These are phyloP conservation scores for Bimastos eiseni DNA, from an alignment of 2,888 invertebrate species.

Conservation along the genomic window DNA sequence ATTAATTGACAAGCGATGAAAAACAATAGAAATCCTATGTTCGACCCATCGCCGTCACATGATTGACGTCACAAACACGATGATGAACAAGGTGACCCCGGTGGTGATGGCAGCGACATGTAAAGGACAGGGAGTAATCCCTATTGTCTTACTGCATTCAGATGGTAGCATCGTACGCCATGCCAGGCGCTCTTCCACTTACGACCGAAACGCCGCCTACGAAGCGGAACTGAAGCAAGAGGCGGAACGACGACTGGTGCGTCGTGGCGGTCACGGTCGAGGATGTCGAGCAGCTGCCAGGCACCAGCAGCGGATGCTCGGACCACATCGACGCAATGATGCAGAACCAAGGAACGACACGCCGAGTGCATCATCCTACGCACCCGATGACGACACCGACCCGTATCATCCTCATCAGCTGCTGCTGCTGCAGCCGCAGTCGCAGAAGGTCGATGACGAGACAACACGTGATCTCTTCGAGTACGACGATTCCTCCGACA, in stretches of 20 bases:
- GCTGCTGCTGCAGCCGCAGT: not conserved
- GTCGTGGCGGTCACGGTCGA: constrained; percentile 14
- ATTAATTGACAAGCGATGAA: not conserved
- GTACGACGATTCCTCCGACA: constrained; percentile 1
- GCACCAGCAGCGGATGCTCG: not conserved
- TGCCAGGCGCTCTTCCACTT: constrained; percentile 34
- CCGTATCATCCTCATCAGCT: not conserved
- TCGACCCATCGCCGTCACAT: not conserved
- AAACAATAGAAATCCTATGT: not conserved
- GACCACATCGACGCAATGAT: not conserved
- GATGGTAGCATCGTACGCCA: not conserved
- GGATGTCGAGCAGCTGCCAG: constrained; percentile 1
- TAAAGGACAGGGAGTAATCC: not conserved
- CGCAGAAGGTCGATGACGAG: not conserved
- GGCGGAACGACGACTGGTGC: constrained; percentile 45
- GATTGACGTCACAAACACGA: no score
- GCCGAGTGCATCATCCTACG: not conserved
- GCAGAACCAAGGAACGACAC: not conserved
- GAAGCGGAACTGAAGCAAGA: constrained; percentile 49
- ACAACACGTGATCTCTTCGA: constrained; percentile 5
- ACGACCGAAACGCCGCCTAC: constrained; percentile 52
- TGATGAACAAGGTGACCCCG: not conserved
- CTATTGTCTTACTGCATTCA: not conserved
- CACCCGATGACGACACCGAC: not conserved
- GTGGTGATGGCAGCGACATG: no score